Base-by-base conservation (phyloP, 2,888 invertebrate genomes). In the Pecten maximus region DNA sequence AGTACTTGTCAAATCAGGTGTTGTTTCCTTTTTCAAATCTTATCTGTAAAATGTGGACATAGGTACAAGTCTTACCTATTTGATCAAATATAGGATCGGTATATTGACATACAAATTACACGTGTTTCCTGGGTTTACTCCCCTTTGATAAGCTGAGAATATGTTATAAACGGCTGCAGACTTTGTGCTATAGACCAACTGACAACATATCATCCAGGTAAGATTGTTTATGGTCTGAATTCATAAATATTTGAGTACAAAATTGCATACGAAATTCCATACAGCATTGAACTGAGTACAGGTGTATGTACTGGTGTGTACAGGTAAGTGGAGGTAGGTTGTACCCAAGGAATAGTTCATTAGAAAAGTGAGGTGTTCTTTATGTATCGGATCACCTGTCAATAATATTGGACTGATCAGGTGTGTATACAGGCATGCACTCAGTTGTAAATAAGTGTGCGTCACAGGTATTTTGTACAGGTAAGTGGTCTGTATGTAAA, bases 381-480 rank as follows among this genome's bases (percentile, higher is more conserved):
- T 74, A 74, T 35, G 28, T 74, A 23, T 74, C 44, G 44, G 74
- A 74, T 74, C 35, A 74, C 74, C 74, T 74, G 74, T 74, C 35
- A 74, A 74, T 74, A 74, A 10, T 54, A 54, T 54, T 54, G 74
- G 28, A 74, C 74, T 74, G 74, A 74, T 35, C 74, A 74, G 74
- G 35, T 28, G 35, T 74, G 35, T 74, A 35, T 74, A 28, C 28
- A 28, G 28, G 60, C 10, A 60, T 60, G 74, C 74, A 74, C 74
- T 74, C 74, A 35, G 35, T 10, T 35, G 74, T 74, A 74, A 74
- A 74, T 28, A 74, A 28, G 74, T 74, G 74, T 74, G 74, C 28
- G 74, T 28, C 74, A 74, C 74, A 74, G 74, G 74, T 74, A 74
- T 74, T 74, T 74, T 74, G 35, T 74, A 28, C 74, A 74, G 74